Conservation (phyloP, 2,888 invertebrate genomes). For the Yponomeuta cagnagella region DNA sequence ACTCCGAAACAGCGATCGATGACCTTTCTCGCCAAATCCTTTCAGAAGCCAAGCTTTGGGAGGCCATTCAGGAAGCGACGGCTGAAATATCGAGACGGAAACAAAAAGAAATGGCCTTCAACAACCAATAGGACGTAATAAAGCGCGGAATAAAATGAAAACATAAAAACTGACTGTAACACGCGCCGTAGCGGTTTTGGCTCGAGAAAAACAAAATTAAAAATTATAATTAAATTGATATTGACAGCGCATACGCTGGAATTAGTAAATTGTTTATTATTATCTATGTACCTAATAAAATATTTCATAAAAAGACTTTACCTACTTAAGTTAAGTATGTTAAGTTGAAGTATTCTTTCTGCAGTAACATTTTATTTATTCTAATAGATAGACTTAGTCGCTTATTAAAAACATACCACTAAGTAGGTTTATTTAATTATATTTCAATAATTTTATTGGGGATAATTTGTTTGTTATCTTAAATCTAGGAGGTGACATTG, state of each 20-base stretch:
- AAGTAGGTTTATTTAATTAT: no score
- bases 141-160: constrained; percentile 7
- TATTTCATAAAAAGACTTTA: no score
- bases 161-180: constrained; percentile 19
- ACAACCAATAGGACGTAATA: constrained; percentile 11
- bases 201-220: constrained; percentile 20
- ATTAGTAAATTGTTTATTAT: no score
- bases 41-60: constrained; percentile 86
- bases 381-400: no score
- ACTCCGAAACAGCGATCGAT: constrained; percentile 82
- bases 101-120: constrained; percentile 55
- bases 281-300: no score
- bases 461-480: constrained; percentile 17
- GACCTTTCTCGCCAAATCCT: constrained; percentile 86
- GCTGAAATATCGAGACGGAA: constrained; percentile 80
- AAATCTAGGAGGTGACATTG: constrained; percentile 51
- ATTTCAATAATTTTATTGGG: neutral
- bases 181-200: constrained; percentile 34
- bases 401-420: no score
- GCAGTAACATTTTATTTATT: no score
- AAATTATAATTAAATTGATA: neutral
- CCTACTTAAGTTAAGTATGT: no score
- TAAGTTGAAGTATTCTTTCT: no score
- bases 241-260: neutral
- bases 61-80: constrained; percentile 86